Evolutionary conservation across 2,888 invertebrate genomes (phyloP).

Genomic region (Trissolcus japonicus): DNA sequence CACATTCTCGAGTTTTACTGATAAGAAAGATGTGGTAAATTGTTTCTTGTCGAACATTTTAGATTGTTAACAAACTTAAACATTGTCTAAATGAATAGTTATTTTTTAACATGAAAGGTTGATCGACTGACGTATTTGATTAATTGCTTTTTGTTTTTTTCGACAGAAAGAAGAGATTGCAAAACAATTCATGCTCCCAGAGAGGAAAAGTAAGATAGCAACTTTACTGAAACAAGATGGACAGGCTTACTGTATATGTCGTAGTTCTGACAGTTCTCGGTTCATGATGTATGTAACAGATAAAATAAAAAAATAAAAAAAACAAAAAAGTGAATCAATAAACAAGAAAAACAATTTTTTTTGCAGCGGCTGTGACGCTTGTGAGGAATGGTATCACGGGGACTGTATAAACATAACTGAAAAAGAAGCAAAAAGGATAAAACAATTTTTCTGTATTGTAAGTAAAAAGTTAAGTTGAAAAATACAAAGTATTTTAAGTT

Average conservation of each 20-base stretch:
- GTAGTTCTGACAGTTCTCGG: slow-evolving; percentile 93
- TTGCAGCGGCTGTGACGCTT: slow-evolving; percentile 93
- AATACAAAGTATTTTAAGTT: background rate
- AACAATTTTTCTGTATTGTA: slow-evolving; percentile 92
- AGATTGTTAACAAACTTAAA: background rate
- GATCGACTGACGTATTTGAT: background rate
- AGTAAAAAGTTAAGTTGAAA: slow-evolving; percentile 45
- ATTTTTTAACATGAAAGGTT: background rate
- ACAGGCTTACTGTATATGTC: slow-evolving; percentile 95
- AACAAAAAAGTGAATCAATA: background rate
- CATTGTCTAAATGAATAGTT: background rate
- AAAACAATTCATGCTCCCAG: slow-evolving; percentile 91
- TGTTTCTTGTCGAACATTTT: background rate
- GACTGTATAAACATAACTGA: slow-evolving; percentile 97
- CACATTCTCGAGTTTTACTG: background rate
- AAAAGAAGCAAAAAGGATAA: slow-evolving; percentile 93
- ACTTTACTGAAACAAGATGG: slow-evolving; percentile 91
- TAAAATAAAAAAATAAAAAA: background rate
- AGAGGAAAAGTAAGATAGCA: slow-evolving; percentile 93
- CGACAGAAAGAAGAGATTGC: slow-evolving; percentile 86
- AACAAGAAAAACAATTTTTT: background rate
- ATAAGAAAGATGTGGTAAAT: background rate
- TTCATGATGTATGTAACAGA: slow-evolving; percentile 92
- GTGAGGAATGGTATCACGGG: slow-evolving; percentile 99
- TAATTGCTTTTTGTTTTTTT: slow-evolving; percentile 7